A percentile compares a stretch with the other conserved stretches of the same genome.
phyloP scores from a whole-genome alignment of 2,888 invertebrate genomes.

The Stenichneumon culpator region DNA sequence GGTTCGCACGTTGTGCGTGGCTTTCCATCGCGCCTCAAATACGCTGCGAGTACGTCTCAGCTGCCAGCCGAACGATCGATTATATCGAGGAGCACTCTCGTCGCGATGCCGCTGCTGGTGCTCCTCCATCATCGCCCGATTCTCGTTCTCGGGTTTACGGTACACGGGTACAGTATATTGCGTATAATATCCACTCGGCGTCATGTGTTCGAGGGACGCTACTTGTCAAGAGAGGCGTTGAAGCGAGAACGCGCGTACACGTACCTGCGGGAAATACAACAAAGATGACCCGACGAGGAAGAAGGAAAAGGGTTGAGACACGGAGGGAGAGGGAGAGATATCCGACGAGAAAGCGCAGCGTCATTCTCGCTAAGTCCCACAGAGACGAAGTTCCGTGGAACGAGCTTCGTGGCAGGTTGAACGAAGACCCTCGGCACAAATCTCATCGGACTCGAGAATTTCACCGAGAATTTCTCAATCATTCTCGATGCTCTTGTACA shows the following conservation, averaged over 20 bases:
- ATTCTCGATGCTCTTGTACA: constrained; percentile 12
- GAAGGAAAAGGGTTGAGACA: constrained; percentile 29
- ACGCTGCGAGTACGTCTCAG: constrained; percentile 24
- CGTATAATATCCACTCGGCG: constrained; percentile 53
- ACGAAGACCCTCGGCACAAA: constrained; percentile 26
- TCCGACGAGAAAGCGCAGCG: constrained; percentile 60
- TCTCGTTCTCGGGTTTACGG: constrained; percentile 47
- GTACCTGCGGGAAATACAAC: constrained; percentile 12
- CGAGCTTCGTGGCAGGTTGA: constrained; percentile 18
- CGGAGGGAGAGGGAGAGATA: constrained; percentile 18
- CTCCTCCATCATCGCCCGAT: constrained; percentile 58
- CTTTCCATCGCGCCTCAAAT: neutral
- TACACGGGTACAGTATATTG: constrained; percentile 20
- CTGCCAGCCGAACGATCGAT: constrained; percentile 57
- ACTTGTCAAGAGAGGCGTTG: constrained; percentile 63
- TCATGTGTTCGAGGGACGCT: constrained; percentile 65
- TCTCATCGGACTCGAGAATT: constrained; percentile 32
- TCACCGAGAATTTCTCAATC: constrained; percentile 54
- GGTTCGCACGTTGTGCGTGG: constrained; percentile 20
- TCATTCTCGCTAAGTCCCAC: constrained; percentile 68
- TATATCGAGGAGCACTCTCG: constrained; percentile 57
- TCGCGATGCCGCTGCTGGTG: constrained; percentile 11
- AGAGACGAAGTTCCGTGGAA: constrained; percentile 28
- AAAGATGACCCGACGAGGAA: constrained; percentile 10
- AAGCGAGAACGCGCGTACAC: constrained; percentile 43